These are phyloP conservation scores for Caenorhabditis sp. DNA, from an alignment of 2,888 invertebrate genomes.

Conservation along the genomic window DNA sequence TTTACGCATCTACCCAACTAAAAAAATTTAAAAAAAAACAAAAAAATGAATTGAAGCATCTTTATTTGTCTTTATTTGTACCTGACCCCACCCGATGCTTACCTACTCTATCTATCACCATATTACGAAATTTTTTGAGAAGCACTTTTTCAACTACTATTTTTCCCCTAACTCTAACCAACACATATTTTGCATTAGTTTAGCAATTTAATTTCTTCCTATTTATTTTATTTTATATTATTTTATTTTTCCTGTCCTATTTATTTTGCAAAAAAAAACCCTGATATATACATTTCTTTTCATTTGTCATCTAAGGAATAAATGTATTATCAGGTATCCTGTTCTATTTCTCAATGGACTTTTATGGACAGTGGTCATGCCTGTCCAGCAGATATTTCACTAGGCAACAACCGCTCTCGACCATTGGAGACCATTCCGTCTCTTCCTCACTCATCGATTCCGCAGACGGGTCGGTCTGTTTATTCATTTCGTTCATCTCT, in stretches of 20 bases:
- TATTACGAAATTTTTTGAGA: background rate
- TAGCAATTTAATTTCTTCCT: no score
- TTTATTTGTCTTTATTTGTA: background rate
- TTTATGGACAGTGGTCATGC: background rate
- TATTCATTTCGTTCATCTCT: conserved; percentile 56
- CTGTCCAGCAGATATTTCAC: background rate
- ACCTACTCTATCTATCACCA: no score
- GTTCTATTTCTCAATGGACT: background rate
- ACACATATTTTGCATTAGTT: no score
- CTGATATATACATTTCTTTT: background rate
- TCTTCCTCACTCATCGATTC: conserved; percentile 31
- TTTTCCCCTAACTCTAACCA: background rate
- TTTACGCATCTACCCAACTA: no score
- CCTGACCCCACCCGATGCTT: no score
- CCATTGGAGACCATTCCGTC: conserved; percentile 23
- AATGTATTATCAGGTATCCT: background rate
- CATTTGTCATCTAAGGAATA: background rate
- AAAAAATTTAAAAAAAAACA: no score
- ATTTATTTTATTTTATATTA: background rate
- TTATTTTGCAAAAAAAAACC: background rate
- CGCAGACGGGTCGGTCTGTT: conserved; percentile 46
- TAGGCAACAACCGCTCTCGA: conserved; percentile 19
- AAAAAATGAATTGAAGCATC: background rate
- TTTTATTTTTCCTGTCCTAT: no score
- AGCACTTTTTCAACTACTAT: background rate